Evolutionary conservation across 2,888 invertebrate species (phyloP).

Genomic region (Pandemis heparana): DNA sequence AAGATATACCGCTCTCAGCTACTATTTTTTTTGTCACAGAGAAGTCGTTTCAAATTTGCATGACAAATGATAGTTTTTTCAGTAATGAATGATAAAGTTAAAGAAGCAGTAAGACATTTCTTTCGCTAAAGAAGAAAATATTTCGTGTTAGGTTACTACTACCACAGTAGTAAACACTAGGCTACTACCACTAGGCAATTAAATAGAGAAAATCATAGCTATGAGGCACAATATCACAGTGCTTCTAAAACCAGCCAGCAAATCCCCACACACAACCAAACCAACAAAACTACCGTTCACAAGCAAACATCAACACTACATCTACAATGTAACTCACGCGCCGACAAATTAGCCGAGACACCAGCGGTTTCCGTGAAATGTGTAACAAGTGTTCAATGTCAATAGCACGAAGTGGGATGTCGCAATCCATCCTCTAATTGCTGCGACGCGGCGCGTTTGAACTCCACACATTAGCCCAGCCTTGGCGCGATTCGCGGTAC

Average conservation of each 20-base stretch:
- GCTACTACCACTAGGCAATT: background rate
- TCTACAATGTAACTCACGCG: constrained; percentile 13
- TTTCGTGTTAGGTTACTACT: too few species aligned
- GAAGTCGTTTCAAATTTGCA: too few species aligned
- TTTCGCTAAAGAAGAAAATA: too few species aligned
- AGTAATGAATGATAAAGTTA: too few species aligned
- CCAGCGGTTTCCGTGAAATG: constrained; percentile 74
- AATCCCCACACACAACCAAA: constrained; percentile 14
- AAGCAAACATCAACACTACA: constrained; percentile 16
- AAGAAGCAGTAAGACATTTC: too few species aligned
- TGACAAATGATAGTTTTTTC: too few species aligned
- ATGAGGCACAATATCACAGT: background rate
- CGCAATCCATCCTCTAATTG: constrained; percentile 74
- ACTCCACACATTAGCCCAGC: constrained; percentile 70
- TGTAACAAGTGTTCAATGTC: constrained; percentile 82
- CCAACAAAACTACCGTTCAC: constrained; percentile 23
- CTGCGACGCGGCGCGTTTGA: constrained; percentile 77
- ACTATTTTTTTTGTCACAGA: background rate
- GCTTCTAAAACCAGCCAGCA: background rate
- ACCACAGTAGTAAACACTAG: too few species aligned
- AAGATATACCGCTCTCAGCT: background rate
- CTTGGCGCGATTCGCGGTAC: constrained; percentile 77
- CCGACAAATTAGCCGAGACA: constrained; percentile 48
- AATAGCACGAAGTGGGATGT: constrained; percentile 71
- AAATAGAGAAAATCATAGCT: background rate